These are phyloP conservation scores for Cheilosia scutellata DNA, from an alignment of 2,888 invertebrate genomes.

Conservation along the genomic window DNA sequence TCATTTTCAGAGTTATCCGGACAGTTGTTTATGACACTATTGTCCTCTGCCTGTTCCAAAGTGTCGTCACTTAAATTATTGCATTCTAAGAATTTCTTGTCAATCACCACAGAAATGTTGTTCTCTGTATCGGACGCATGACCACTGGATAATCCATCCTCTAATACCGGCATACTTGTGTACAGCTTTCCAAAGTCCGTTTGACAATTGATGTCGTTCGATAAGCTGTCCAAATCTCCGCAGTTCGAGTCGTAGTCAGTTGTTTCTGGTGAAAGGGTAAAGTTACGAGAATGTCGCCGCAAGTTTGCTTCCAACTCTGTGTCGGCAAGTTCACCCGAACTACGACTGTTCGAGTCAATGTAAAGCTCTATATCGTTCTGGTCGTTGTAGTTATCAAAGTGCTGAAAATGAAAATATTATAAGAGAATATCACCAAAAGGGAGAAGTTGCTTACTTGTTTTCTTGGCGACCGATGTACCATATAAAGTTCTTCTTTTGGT, in stretches of 20 bases:
- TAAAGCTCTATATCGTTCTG: constrained; percentile 84
- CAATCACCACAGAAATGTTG: constrained; percentile 85
- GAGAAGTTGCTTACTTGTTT: constrained; percentile 79
- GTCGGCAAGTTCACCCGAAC: constrained; percentile 83
- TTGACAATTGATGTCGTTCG: constrained; percentile 83
- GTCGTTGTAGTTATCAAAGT: constrained; percentile 81
- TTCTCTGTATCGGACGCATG: constrained; percentile 97
- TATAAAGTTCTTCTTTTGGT: constrained; percentile 83
- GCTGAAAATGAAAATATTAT: constrained; percentile 49
- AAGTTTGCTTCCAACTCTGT: constrained; percentile 82
- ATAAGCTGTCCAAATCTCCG: constrained; percentile 91
- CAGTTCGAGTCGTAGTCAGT: constrained; percentile 96
- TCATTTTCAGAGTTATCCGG: constrained; percentile 65
- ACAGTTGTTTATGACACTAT: constrained; percentile 72
- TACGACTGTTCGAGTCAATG: constrained; percentile 83
- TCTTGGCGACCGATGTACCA: constrained; percentile 82
- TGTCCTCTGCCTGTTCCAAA: constrained; percentile 77
- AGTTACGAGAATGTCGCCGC: constrained; percentile 89
- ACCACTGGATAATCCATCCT: constrained; percentile 97
- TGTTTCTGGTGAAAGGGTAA: constrained; percentile 95
- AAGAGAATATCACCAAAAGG: constrained; percentile 9
- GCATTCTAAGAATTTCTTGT: constrained; percentile 77
- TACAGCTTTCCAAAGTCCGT: constrained; percentile 88
- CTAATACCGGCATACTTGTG: constrained; percentile 95
- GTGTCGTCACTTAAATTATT: constrained; percentile 40